These are phyloP conservation scores for Drosophila mojavensis DNA, from an alignment of 1,140 invertebrate genomes.

Conservation along the genomic window DNA sequence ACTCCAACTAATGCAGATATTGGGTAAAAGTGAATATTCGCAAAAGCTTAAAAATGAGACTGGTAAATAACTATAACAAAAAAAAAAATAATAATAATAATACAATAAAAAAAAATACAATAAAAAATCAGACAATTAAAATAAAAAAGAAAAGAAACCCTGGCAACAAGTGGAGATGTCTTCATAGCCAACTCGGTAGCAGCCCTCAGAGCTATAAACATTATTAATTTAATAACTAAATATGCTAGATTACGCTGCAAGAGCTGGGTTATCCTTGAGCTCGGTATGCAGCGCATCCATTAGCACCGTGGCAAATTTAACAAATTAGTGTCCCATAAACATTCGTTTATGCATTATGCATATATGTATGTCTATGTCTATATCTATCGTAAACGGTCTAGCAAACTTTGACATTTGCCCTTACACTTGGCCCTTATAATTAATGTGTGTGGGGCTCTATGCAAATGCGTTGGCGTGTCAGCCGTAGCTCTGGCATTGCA, in stretches of 20 bases:
- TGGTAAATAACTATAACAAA: conserved; percentile 35
- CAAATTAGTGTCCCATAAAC: conserved; percentile 49
- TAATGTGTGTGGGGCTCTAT: conserved; percentile 30
- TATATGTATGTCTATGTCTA: not conserved
- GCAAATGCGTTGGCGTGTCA: conserved; percentile 61
- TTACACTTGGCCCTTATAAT: conserved; percentile 22
- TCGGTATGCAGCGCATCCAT: conserved; percentile 59
- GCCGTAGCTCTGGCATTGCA: conserved; percentile 58
- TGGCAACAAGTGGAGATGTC: not conserved
- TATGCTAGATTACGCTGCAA: not conserved
- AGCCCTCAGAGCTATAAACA: conserved; percentile 15
- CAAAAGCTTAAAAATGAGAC: conserved; percentile 30
- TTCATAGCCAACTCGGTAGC: conserved; percentile 5
- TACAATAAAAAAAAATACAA: conserved; percentile 26
- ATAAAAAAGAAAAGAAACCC: conserved; percentile 7
- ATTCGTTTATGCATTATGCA: conserved; percentile 22
- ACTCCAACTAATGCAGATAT: conserved; percentile 60
- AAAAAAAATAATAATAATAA: conserved; percentile 1
- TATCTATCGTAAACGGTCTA: conserved; percentile 27
- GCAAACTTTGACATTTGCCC: conserved; percentile 62
- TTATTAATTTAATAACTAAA: conserved; percentile 48
- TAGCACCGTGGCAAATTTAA: conserved; percentile 58
- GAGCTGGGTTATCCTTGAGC: conserved; percentile 59
- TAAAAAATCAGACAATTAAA: conserved; percentile 28
- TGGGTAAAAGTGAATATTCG: conserved; percentile 55